Conservation (phyloP, 2,797 vertebrate genomes). For the Poliocrania exsul region DNA sequence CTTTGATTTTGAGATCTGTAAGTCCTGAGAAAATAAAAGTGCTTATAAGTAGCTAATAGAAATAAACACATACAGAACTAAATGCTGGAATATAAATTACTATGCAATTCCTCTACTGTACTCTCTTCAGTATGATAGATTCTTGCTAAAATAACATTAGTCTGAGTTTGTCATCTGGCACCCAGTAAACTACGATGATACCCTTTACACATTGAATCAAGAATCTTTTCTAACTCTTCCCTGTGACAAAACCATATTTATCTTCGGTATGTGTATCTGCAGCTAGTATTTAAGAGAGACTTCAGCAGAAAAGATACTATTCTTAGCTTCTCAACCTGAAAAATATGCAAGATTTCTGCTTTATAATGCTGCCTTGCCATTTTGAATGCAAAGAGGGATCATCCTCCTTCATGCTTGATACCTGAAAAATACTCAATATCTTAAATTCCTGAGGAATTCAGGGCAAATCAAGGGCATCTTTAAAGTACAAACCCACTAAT, state of each 20-base stretch:
- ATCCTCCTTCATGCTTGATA: neutral
- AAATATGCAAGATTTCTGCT: constrained; percentile 11
- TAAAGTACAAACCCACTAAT: neutral
- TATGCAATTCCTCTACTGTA: neutral
- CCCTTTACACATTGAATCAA: neutral
- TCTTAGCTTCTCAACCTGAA: neutral
- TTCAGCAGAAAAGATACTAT: neutral
- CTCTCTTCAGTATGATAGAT: neutral
- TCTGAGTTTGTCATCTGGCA: neutral
- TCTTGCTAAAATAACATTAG: neutral
- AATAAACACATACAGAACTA: neutral
- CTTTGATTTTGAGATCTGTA: neutral
- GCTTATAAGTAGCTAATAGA: neutral
- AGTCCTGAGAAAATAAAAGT: neutral
- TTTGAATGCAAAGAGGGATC: constrained; percentile 21
- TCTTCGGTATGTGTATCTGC: neutral
- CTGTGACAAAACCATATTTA: neutral
- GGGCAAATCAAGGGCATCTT: neutral
- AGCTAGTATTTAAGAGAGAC: neutral
- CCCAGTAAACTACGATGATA: neutral
- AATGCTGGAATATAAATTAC: neutral
- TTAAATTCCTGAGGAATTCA: constrained; percentile 11
- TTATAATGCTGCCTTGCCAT: neutral
- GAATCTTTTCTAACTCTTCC: neutral
- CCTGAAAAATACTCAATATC: neutral